These are phyloP conservation scores for Leptestheria dahalacensis DNA, from an alignment of 1,140 invertebrate genomes.

Conservation along the genomic window DNA sequence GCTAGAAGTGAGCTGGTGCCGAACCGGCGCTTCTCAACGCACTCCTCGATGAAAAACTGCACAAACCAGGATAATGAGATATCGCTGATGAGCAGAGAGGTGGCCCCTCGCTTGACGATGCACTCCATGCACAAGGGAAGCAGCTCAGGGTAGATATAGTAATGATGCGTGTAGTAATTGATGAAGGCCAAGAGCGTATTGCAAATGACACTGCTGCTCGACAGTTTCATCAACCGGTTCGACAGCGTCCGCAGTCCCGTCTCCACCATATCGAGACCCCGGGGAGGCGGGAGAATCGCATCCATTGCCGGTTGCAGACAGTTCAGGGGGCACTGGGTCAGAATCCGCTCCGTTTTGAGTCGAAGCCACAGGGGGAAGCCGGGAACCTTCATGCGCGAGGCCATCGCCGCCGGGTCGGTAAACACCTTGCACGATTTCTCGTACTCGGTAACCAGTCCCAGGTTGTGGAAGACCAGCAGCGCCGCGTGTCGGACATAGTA, in stretches of 20 bases:
- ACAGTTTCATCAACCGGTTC: slow-evolving; percentile 3
- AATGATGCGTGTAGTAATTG: slow-evolving; percentile 4
- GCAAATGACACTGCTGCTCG: slow-evolving; percentile 1
- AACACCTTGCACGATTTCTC: neutral
- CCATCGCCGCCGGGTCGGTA: neutral
- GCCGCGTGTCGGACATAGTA: slow-evolving; percentile 8
- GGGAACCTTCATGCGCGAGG: neutral
- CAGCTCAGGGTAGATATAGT: neutral
- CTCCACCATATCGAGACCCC: slow-evolving; percentile 1
- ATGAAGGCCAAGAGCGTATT: slow-evolving; percentile 5
- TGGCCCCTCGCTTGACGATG: slow-evolving; percentile 4
- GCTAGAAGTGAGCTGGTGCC: neutral
- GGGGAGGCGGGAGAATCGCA: neutral
- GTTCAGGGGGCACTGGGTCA: neutral
- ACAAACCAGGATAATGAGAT: neutral
- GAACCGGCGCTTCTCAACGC: neutral
- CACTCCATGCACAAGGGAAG: slow-evolving; percentile 3
- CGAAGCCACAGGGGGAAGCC: slow-evolving; percentile 9
- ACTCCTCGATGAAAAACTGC: neutral
- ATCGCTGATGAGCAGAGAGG: slow-evolving; percentile 1
- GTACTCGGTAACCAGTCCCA: neutral
- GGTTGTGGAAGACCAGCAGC: slow-evolving; percentile 4
- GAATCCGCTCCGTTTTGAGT: slow-evolving; percentile 5
- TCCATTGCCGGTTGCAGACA: slow-evolving; percentile 7
- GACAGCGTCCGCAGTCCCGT: neutral